A percentile compares a stretch with the other conserved stretches of the same genome.
phyloP scores from a whole-genome alignment of 2,888 invertebrate genomes.

The Meandrusa payeni region DNA sequence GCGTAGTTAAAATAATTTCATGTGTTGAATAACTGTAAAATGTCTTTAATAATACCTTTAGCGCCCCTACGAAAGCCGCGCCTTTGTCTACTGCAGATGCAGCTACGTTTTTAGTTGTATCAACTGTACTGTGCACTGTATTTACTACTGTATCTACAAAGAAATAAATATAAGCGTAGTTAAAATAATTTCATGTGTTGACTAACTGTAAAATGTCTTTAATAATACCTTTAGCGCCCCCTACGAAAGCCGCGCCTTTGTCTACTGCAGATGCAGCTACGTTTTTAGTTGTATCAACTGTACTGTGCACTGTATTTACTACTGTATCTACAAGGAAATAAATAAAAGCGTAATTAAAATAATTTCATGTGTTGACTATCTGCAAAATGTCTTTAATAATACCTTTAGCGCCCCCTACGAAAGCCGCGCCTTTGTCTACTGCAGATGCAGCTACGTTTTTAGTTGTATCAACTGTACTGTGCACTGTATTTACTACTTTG shows the following conservation, averaged over 20 bases:
- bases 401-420: slow-evolving; percentile 32
- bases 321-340: slow-evolving; percentile 42
- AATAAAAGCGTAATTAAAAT: slow-evolving; percentile 4
- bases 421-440: slow-evolving; percentile 32
- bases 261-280: slow-evolving; percentile 39
- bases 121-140: too few species aligned
- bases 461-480: slow-evolving; percentile 36
- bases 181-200: too few species aligned
- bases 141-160: too few species aligned
- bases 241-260: slow-evolving; percentile 45
- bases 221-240: slow-evolving; percentile 37
- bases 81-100: too few species aligned
- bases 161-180: too few species aligned
- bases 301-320: slow-evolving; percentile 33
- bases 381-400: slow-evolving; percentile 31
- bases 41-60: too few species aligned
- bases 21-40: too few species aligned
- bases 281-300: slow-evolving; percentile 42
- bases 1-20: too few species aligned
- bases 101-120: too few species aligned
- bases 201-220: too few species aligned
- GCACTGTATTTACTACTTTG: slow-evolving; percentile 34
- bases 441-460: slow-evolving; percentile 35
- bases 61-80: too few species aligned
- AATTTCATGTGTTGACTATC: too few species aligned